Evolutionary conservation across 30 jellyfish, hydroid and myxozoan species (phyloP).

Genomic region (Hydractinia echinata): DNA sequence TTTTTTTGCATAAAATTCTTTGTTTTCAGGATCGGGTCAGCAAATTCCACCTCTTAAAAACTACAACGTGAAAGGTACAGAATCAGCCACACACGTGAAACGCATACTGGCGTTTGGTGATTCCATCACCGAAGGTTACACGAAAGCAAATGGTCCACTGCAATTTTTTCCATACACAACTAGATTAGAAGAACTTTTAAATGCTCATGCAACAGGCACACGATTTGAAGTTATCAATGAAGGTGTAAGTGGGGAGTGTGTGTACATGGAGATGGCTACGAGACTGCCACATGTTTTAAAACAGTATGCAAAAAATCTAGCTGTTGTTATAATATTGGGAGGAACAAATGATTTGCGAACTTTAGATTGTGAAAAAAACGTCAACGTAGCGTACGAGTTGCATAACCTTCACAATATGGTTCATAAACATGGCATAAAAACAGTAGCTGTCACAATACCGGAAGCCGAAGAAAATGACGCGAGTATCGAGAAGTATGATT

Average conservation of each 20-base stretch:
- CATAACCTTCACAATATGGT: constrained; percentile 49
- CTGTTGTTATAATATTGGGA: constrained; percentile 68
- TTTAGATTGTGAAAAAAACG: constrained; percentile 30
- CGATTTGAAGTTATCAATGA: constrained; percentile 42
- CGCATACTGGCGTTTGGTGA: constrained; percentile 68
- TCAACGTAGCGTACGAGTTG: constrained; percentile 40
- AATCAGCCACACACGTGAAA: constrained; percentile 2
- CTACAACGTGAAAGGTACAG: neutral
- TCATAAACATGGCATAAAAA: constrained; percentile 52
- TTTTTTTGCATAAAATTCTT: neutral
- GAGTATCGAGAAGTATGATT: neutral
- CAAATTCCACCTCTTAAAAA: neutral
- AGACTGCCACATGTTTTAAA: constrained; percentile 55
- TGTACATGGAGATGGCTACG: constrained; percentile 55
- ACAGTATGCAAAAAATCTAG: constrained; percentile 8
- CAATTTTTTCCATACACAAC: constrained; percentile 64
- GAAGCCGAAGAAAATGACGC: constrained; percentile 30
- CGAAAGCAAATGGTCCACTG: constrained; percentile 26
- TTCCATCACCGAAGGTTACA: constrained; percentile 82
- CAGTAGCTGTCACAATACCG: constrained; percentile 84
- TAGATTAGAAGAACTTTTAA: constrained; percentile 44
- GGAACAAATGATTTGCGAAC: constrained; percentile 80
- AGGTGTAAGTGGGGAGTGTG: constrained; percentile 89
- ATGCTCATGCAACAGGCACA: constrained; percentile 5
- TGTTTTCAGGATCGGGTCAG: constrained; percentile 15